These are phyloP conservation scores for Balaenoptera acutorostrata DNA, from an alignment of 2,113 vertebrate genomes.

Conservation along the genomic window DNA sequence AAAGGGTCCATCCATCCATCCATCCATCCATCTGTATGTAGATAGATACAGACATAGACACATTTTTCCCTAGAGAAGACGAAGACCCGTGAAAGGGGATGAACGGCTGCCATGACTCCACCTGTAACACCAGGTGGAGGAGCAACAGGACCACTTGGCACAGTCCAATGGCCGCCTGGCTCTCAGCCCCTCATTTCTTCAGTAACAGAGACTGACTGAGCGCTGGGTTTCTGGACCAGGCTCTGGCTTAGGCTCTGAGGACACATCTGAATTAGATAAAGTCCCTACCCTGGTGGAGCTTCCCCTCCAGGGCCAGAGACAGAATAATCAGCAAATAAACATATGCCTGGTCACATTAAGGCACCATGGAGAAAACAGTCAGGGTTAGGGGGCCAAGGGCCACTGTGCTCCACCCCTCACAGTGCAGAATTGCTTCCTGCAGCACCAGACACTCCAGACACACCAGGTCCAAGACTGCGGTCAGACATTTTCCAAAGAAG, in stretches of 20 bases:
- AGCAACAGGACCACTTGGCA: background rate
- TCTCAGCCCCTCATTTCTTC: background rate
- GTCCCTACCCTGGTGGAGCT: background rate
- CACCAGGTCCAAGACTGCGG: background rate
- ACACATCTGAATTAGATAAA: background rate
- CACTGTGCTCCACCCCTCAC: background rate
- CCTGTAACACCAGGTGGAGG: rapidly evolving
- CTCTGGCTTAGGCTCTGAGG: background rate
- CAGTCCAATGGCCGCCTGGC: background rate
- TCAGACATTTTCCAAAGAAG: background rate
- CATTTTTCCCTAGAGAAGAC: background rate
- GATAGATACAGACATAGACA: background rate
- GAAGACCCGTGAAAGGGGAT: background rate
- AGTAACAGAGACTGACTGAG: background rate
- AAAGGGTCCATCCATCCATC: background rate
- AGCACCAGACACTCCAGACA: background rate
- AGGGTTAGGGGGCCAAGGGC: background rate
- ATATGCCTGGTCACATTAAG: rapidly evolving
- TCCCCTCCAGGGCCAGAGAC: rapidly evolving
- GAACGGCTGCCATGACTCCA: background rate
- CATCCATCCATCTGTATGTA: background rate
- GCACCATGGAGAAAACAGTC: background rate
- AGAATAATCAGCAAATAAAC: background rate
- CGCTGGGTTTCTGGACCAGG: background rate
- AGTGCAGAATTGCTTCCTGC: background rate